Evolutionary conservation across 1,140 invertebrate species (phyloP).

Genomic region (Trachymyrmex septentrionalis): DNA sequence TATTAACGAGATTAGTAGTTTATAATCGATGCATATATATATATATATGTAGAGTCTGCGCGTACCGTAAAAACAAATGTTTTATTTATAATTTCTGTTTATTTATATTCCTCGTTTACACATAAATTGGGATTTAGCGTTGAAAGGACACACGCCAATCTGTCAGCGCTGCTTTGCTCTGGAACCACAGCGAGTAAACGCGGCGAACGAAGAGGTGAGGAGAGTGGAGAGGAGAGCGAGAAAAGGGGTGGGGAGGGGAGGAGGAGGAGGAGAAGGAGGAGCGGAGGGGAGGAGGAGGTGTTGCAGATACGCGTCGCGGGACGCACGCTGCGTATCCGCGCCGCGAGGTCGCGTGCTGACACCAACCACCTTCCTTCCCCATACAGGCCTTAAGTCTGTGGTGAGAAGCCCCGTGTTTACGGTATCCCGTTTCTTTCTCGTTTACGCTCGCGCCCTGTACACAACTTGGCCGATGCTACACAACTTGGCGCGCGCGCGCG

Average conservation of each 20-base stretch:
- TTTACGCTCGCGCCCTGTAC: conserved; percentile 68
- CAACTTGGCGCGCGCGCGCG: neutral
- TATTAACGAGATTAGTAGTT: neutral
- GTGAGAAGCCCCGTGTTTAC: conserved; percentile 83
- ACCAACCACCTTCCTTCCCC: conserved; percentile 74
- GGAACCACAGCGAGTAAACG: neutral
- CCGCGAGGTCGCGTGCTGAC: conserved; percentile 76
- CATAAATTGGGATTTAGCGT: conserved; percentile 14
- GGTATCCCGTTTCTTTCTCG: conserved; percentile 82
- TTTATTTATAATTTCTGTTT: neutral
- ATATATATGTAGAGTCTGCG: neutral
- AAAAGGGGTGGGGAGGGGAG: too few relatives aligned
- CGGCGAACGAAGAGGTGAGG: neutral
- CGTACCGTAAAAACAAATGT: neutral
- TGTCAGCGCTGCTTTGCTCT: conserved; percentile 15
- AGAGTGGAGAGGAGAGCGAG: neutral
- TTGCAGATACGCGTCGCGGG: conserved; percentile 34
- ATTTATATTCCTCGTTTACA: neutral
- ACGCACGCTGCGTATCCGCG: conserved; percentile 55
- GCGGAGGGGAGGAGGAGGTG: neutral
- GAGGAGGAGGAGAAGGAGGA: neutral
- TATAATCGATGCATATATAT: neutral
- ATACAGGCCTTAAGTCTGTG: conserved; percentile 82
- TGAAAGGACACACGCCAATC: neutral
- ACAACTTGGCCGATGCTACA: conserved; percentile 47